Conservation (phyloP, 2,113 vertebrate species). For the Hassar affinis region DNA sequence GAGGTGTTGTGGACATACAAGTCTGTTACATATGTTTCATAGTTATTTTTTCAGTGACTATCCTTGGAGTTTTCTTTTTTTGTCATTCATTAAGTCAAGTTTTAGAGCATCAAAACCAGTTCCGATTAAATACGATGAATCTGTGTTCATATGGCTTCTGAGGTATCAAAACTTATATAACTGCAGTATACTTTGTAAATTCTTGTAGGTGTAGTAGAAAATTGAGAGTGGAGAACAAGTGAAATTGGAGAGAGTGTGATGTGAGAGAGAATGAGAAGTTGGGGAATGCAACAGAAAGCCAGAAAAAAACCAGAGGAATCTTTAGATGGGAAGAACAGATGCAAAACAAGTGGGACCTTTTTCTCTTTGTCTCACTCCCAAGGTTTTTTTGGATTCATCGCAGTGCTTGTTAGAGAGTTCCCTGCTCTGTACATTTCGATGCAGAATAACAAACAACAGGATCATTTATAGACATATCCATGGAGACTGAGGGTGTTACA, state of each 20-base stretch:
- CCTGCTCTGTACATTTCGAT: not conserved
- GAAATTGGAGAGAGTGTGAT: not conserved
- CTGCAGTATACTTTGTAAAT: no score
- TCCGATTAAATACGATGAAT: not conserved
- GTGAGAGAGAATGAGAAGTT: not conserved
- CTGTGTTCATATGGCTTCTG: not conserved
- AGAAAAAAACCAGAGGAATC: constrained; percentile 2
- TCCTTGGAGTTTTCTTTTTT: not conserved
- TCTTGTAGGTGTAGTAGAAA: not conserved
- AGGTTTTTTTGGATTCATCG: not conserved
- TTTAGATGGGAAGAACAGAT: constrained; percentile 41
- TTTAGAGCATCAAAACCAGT: not conserved
- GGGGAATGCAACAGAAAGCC: not conserved
- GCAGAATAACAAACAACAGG: not conserved
- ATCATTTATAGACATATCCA: constrained; percentile 2
- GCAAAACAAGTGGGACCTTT: not conserved
- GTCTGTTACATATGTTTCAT: not conserved
- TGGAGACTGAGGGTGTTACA: constrained; percentile 10
- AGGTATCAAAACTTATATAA: not conserved
- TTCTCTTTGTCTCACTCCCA: not conserved
- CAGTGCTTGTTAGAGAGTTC: not conserved
- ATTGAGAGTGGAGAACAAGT: not conserved
- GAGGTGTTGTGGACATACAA: not conserved
- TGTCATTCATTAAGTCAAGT: not conserved
- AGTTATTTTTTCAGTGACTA: not conserved